A percentile compares a stretch with the other conserved stretches of the same genome.
Evolutionary conservation across 2,888 invertebrate species (phyloP).

Genomic region (Habroteleia sp.): DNA sequence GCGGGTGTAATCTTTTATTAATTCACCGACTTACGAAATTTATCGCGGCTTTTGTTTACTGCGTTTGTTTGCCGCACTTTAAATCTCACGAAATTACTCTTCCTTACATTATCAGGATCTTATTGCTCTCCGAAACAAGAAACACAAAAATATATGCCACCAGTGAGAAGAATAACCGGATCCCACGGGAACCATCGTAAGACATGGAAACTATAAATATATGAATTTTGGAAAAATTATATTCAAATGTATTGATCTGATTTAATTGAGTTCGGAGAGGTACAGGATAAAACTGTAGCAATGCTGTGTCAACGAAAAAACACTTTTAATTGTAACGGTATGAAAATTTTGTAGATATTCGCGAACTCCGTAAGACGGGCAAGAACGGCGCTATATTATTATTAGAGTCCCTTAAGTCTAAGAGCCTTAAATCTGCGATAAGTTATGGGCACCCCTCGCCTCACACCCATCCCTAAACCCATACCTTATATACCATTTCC

Average conservation of each 20-base stretch:
- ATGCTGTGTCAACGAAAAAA: slow-evolving; percentile 31
- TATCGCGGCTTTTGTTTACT: slow-evolving; percentile 80
- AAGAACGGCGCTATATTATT: slow-evolving; percentile 81
- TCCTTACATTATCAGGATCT: slow-evolving; percentile 64
- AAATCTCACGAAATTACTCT: slow-evolving; percentile 72
- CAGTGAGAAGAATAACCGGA: slow-evolving; percentile 22
- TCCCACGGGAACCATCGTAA: slow-evolving; percentile 18
- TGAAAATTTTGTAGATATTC: slow-evolving; percentile 67
- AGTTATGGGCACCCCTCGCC: slow-evolving; percentile 79
- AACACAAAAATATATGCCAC: slow-evolving; percentile 25
- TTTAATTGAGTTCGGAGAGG: not conserved
- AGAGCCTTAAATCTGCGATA: slow-evolving; percentile 82
- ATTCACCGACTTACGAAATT: slow-evolving; percentile 81
- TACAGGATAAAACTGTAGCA: slow-evolving; percentile 3
- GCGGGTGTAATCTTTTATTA: slow-evolving; percentile 81
- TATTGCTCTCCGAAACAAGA: slow-evolving; percentile 50
- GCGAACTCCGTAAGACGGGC: slow-evolving; percentile 76
- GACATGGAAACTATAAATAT: not conserved
- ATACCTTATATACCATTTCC: slow-evolving; percentile 79
- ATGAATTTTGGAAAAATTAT: too few relatives aligned
- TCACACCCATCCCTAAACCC: slow-evolving; percentile 68
- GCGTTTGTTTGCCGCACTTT: slow-evolving; percentile 69
- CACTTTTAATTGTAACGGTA: slow-evolving; percentile 55
- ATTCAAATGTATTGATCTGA: slow-evolving; percentile 1
- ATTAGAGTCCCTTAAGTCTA: slow-evolving; percentile 82